Conservation (phyloP, 2,113 vertebrate genomes). For the Leucoraja erinaceus region DNA sequence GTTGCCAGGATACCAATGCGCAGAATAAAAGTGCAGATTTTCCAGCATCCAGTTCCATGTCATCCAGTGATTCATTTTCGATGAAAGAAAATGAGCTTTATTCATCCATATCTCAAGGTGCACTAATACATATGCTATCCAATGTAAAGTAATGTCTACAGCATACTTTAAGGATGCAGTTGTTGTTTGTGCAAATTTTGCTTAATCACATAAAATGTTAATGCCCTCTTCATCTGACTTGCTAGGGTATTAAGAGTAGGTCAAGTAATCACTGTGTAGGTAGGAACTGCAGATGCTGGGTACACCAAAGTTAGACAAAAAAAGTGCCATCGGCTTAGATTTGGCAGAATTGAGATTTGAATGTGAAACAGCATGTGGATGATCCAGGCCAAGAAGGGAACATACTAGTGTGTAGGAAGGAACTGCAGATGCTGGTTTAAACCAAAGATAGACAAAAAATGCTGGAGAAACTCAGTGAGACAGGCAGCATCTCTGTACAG, state of each 20-base stretch:
- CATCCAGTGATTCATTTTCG: background rate
- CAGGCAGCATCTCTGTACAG: too few relatives aligned
- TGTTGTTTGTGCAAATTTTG: background rate
- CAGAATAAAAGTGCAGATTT: background rate
- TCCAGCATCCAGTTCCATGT: background rate
- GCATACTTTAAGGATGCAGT: background rate
- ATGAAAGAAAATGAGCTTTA: constrained; percentile 36
- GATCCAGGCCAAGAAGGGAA: too few relatives aligned
- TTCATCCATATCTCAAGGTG: background rate
- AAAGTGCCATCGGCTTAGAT: too few relatives aligned
- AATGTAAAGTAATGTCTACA: background rate
- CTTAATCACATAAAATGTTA: background rate
- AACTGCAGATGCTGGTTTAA: too few relatives aligned
- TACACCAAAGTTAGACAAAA: too few relatives aligned
- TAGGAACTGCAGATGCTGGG: too few relatives aligned
- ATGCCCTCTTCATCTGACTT: background rate
- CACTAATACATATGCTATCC: background rate
- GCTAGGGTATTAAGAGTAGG: background rate
- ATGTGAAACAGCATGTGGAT: too few relatives aligned
- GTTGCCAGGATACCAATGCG: background rate
- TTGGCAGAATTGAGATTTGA: too few relatives aligned
- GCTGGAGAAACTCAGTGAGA: too few relatives aligned
- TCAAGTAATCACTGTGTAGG: too few relatives aligned
- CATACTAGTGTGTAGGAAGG: too few relatives aligned
- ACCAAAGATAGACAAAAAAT: too few relatives aligned